Base-by-base conservation (phyloP, 2,113 vertebrate genomes). In the Sebastes schlegelii region DNA sequence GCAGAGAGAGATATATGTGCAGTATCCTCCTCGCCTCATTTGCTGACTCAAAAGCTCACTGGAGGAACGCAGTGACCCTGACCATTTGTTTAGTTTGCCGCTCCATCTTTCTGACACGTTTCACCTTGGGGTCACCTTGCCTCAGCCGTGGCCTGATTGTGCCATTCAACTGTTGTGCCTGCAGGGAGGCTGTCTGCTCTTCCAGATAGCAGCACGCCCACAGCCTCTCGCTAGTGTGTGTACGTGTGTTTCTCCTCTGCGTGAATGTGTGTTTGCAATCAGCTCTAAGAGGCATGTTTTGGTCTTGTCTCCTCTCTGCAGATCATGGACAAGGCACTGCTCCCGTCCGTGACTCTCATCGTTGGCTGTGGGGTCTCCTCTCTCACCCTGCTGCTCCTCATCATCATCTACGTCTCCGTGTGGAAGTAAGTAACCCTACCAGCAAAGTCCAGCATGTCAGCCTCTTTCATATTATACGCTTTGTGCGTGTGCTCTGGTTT, bases 311-410 rank as follows among this genome's bases (percentile, higher is more conserved):
- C 74, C 62, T 84, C 94, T 87, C 92, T 93, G 85, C 93, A 99
- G 98, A 97, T 95, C 95, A 97, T 99, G 96, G 98, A 99, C 92
- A 98, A 98, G 93, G 92, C 94, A 60, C 92, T 95, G n/a, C 95
- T 98, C 83, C 98, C 98, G 0, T 99, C 98, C 7, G 98, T 99
- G 94, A 98, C 98, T 0, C 96, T 99, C 95, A 98, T 99, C 77
- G 98, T 99, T 74, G 98, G 98, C 95, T 99, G 98, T 58, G 98
- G 98, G 83, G 98, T 99, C 91, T 99, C 98, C 19, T 99, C 98
- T 6, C 96, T 99, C 90, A 99, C 98, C 21, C 96, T 99, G 78
- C 95, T 99, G 83, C 95, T 99, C 91, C 96, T 99, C 89, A 97
- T 99, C 91, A 99, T 99, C 96, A 98, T 99, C 95, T 99, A 99